Base-by-base conservation (phyloP, 2,797 vertebrate species). In the Falco concolor region DNA sequence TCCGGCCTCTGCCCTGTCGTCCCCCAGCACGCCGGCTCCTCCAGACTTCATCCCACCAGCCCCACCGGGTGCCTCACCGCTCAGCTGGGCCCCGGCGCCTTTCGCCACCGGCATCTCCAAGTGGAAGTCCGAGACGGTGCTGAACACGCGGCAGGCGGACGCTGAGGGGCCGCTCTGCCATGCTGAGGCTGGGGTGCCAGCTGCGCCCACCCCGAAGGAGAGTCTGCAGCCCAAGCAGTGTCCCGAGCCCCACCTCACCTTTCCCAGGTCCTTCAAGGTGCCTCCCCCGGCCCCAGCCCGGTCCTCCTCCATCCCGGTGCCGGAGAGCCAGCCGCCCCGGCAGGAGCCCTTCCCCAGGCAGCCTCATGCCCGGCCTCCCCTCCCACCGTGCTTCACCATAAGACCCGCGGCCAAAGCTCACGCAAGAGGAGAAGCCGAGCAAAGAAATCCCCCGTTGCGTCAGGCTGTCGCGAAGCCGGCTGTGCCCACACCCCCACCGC, bases 281-380 rank as follows among this genome's bases (percentile, higher is more conserved):
- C 98, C 98, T 4, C 98, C 98, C 2, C 98, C 98, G 1, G 96
- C 98, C 40, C 98, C 98, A 4, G 94, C 97, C 14, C 97, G 98
- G 13, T 97, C 96, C 27, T 98, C 98, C 7, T 98, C 98, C 92
- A 98, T 98, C 82, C 96, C 97, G 0, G 65, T 50, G 45, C 98
- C 97, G 86, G 93, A 95, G 44, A 93, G 32, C 16, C 88, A 92
- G 59, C 78, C 91, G 0, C 6, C 4, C 0, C 24, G 1, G 30
- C 88, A 70, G 52, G 91, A 96, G 25, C 91, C 80, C 9, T 5
- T 56, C 34, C 27, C 83, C 73, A 84, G 81, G 87, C 97, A 97
- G 93, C 91, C 92, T 6, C 96, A 97, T 1, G 8, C 74, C 30
- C 94, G 92, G 27, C 97, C 96, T 20, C 95, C 97, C 5, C 93